Evolutionary conservation across 1,140 invertebrate species (phyloP).

Genomic region (Drosophila orena): DNA sequence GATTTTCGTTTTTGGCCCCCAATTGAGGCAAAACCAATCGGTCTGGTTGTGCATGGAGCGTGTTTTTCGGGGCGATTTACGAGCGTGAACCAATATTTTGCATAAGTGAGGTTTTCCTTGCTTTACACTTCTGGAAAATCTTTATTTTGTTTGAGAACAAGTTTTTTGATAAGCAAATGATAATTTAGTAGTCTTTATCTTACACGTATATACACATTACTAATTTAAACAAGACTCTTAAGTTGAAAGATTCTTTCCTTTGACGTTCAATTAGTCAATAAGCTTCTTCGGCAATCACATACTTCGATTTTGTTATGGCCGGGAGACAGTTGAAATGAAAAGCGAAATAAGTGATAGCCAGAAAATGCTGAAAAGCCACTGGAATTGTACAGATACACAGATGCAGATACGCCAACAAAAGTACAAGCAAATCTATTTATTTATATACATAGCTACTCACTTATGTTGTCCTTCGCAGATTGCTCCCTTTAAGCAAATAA

Average conservation of each 20-base stretch:
- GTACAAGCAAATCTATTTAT: conserved; percentile 13
- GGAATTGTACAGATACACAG: conserved; percentile 26
- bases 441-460: conserved; percentile 2
- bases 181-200: too few species aligned
- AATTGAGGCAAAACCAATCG: conserved; percentile 16
- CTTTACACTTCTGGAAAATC: conserved; percentile 7
- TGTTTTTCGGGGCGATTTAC: conserved; percentile 46
- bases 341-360: conserved; percentile 28
- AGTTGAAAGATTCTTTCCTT: too few species aligned
- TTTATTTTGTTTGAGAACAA: too few species aligned
- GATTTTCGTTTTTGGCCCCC: conserved; percentile 73
- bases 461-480: background rate
- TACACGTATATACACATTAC: too few species aligned
- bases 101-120: conserved; percentile 6
- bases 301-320: conserved; percentile 50
- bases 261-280: conserved; percentile 6
- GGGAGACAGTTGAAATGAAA: conserved; percentile 36
- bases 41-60: conserved; percentile 10
- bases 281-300: conserved; percentile 25
- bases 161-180: too few species aligned
- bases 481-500: conserved; percentile 16
- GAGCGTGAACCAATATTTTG: conserved; percentile 27
- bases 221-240: too few species aligned
- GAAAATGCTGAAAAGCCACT: conserved; percentile 28
- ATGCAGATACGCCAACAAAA: conserved; percentile 39